Evolutionary conservation across 2,888 invertebrate species (phyloP).

Genomic region (Tenthredo scrophulariae): DNA sequence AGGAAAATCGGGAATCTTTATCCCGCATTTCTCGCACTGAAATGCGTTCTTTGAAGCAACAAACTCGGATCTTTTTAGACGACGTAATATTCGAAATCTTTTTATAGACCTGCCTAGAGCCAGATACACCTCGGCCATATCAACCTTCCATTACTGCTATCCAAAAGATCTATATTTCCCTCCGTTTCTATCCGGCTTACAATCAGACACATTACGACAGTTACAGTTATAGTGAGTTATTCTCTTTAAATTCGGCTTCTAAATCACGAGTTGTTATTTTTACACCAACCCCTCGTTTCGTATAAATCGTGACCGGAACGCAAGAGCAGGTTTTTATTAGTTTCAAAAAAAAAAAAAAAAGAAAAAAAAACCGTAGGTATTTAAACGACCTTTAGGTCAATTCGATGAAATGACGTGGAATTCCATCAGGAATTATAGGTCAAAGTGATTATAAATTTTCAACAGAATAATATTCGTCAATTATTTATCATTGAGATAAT

Average conservation of each 20-base stretch:
- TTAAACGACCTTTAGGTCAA: conserved; percentile 18
- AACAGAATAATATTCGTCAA: background rate
- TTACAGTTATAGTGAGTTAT: conserved; percentile 11
- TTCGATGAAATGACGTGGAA: background rate
- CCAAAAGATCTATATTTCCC: background rate
- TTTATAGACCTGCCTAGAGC: conserved; percentile 18
- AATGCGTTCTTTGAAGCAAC: background rate
- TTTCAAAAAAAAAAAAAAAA: too few relatives aligned
- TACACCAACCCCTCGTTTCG: conserved; percentile 32
- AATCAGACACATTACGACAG: conserved; percentile 18
- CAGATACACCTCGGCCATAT: conserved; percentile 4
- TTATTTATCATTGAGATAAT: background rate
- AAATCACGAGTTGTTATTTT: conserved; percentile 35
- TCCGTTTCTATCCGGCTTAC: background rate
- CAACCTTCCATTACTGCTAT: background rate
- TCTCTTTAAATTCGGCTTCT: conserved; percentile 33
- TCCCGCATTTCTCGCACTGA: background rate
- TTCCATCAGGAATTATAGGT: background rate
- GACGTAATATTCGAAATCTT: conserved; percentile 22
- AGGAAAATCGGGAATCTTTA: background rate
- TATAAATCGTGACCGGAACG: conserved; percentile 17
- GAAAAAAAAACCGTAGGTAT: conserved; percentile 28
- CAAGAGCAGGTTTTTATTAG: background rate
- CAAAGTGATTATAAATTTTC: background rate
- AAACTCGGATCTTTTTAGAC: conserved; percentile 12